Conservation (phyloP, 2,113 vertebrate genomes). For the Apteryx owenii region DNA sequence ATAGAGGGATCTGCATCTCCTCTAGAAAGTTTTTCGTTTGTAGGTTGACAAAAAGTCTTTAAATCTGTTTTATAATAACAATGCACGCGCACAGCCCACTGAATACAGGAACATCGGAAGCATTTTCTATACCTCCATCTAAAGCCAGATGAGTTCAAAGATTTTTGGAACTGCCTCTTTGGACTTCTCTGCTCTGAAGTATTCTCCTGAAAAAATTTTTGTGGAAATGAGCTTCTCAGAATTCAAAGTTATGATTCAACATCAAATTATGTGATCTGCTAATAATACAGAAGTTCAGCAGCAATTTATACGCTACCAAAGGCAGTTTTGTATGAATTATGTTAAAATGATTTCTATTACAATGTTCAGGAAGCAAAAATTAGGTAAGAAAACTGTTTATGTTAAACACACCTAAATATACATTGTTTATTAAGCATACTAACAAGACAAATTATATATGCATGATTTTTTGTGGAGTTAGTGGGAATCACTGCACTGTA, state of each 20-base stretch:
- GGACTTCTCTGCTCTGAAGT: constrained; percentile 42
- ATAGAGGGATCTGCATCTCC: background rate
- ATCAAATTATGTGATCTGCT: background rate
- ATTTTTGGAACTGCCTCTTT: background rate
- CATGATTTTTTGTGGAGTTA: background rate
- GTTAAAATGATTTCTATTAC: background rate
- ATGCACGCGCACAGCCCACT: background rate
- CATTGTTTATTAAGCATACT: background rate
- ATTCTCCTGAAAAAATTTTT: constrained; percentile 67
- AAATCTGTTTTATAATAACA: background rate
- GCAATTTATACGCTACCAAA: background rate
- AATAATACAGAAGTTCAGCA: background rate
- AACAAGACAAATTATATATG: background rate
- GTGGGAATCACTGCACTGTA: background rate
- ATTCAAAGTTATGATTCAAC: background rate
- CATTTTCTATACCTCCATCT: constrained; percentile 80
- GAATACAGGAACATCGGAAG: background rate
- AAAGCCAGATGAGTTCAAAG: background rate
- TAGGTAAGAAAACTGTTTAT: background rate
- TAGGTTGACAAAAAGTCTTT: background rate
- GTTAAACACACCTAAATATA: background rate
- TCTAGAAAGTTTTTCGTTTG: background rate
- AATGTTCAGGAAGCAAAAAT: background rate
- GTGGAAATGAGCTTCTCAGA: background rate
- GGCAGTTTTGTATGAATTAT: background rate